Conservation (phyloP, 2,888 invertebrate species). For the Drosophila mercatorum region DNA sequence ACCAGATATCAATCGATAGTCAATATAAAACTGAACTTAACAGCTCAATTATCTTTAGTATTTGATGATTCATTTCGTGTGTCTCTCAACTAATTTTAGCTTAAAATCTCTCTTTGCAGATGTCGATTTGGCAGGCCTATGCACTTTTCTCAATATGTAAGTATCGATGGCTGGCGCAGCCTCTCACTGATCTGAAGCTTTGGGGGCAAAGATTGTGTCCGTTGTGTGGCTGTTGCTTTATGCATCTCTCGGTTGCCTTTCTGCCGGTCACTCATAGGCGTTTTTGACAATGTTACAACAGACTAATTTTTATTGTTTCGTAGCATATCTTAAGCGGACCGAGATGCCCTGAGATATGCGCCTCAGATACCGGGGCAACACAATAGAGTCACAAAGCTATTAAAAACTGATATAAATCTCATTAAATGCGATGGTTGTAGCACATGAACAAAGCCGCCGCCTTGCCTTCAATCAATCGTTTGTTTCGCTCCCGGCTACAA, state of each 20-base stretch:
- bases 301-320: conserved; percentile 64
- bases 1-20: background rate
- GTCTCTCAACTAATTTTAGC: background rate
- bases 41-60: background rate
- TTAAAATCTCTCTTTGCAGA: conserved; percentile 32
- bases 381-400: conserved; percentile 79
- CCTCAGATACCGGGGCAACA: conserved; percentile 50
- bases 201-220: background rate
- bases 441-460: conserved; percentile 74
- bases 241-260: conserved; percentile 10
- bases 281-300: conserved; percentile 69
- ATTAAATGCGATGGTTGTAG: conserved; percentile 78
- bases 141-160: conserved; percentile 47
- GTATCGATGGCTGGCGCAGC: conserved; percentile 30
- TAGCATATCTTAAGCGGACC: conserved; percentile 34
- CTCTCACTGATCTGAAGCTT: conserved; percentile 12
- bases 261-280: conserved; percentile 61
- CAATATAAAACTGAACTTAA: background rate
- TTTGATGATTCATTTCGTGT: background rate
- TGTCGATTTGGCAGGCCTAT: conserved; percentile 22
- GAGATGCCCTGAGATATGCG: conserved; percentile 53
- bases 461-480: conserved; percentile 78
- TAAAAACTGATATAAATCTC: conserved; percentile 80
- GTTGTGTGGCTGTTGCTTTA: conserved; percentile 5
- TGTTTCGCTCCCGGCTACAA: conserved; percentile 74